Base-by-base conservation (phyloP, 2,888 invertebrate species). In the Elmis aenea region DNA sequence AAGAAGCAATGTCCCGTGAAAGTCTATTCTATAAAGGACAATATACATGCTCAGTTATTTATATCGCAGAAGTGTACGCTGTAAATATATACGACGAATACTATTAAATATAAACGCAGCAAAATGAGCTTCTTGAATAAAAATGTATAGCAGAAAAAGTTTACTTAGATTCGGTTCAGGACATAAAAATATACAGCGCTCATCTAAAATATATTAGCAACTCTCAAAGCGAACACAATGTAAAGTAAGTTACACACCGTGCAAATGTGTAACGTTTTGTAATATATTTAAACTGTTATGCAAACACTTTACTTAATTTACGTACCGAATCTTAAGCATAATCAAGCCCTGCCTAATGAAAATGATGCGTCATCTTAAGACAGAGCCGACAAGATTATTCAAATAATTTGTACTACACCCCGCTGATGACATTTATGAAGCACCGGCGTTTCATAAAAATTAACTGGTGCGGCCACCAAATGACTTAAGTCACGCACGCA, bases 141-240 rank as follows among this genome's bases (percentile, higher is more conserved):
- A 52, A 49, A 55, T 54, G 49, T 51, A 39, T 32, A 43, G 38
- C 39, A 46, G 42, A 43, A 42, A 37, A 49, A 50, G 42, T 50
- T 52, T 50, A 48, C 48, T 48, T 51, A 49, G 47, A 51, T 52
- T 53, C 52, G 51, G 50, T 48, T 50, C 44, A 39, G 38, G 41
- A 48, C 54, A 52, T 55, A 55, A 55, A 55, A 55, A 54, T 55
- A 54, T 51, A 54, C 50, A 42, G 50, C 53, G 48, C 52, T 55
- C 55, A 54, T 55, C 52, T 54, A 54, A 55, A 55, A 55, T 55
- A 54, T 55, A 55, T 55, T 54, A 53, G 51, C 49, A 45, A 48
- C 38, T 43, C 38, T 35, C 38, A 36, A 38, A 42, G 44, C 45
- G 46, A 45, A 47, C 45, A 46, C 47, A 48, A 50, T 48, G 46